These are phyloP conservation scores for Pseudomyrmex pallidus DNA, from an alignment of 1,140 invertebrate genomes.

Conservation along the genomic window DNA sequence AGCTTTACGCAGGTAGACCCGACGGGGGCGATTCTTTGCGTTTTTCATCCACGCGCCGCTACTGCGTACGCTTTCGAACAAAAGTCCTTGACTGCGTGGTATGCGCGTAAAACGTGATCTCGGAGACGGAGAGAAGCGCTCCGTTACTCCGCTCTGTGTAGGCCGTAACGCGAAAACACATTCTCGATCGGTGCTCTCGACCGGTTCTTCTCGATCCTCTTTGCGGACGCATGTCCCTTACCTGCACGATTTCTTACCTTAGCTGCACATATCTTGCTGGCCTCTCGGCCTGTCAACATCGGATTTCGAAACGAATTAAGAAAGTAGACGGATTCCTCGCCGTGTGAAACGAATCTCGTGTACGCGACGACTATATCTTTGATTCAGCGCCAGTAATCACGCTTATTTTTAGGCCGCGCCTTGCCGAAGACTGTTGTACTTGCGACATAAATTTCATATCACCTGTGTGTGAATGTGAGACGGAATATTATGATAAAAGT, in stretches of 20 bases:
- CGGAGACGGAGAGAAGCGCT: conserved; percentile 14
- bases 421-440: too few species aligned
- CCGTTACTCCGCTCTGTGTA: background rate
- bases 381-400: background rate
- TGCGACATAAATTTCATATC: too few species aligned
- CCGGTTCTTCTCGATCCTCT: conserved; percentile 21
- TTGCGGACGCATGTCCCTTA: background rate
- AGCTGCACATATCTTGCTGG: background rate
- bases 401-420: conserved; percentile 4
- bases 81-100: conserved; percentile 34
- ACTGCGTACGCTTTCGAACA: background rate
- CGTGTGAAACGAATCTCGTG: background rate
- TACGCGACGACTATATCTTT: conserved; percentile 12
- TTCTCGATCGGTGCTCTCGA: background rate
- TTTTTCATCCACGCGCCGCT: too few species aligned
- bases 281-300: background rate
- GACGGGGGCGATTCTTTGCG: too few species aligned
- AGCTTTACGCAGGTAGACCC: too few species aligned
- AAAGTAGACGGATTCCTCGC: conserved; percentile 6
- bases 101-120: conserved; percentile 4
- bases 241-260: background rate
- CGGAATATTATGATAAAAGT: background rate
- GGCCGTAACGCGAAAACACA: conserved; percentile 17
- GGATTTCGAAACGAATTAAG: conserved; percentile 11
- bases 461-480: background rate